Evolutionary conservation across 2,797 vertebrate species (phyloP), one percentile per base, ranked within the genome.

Genomic region (Chelon auratus): DNA sequence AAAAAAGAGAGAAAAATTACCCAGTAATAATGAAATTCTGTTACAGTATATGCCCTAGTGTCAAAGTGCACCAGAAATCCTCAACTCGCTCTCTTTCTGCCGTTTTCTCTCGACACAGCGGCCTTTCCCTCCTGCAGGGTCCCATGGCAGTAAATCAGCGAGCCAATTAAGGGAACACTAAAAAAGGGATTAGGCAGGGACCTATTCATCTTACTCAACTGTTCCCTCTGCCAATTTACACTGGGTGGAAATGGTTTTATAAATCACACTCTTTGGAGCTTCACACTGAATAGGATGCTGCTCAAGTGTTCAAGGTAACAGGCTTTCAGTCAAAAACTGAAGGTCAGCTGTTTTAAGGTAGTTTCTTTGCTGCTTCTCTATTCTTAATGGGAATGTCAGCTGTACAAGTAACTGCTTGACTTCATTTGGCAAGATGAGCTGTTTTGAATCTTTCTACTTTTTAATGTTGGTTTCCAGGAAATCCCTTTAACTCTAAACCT

Each of bases 81-180:
- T 57, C 37, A 36, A 11, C 26, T 58, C 26, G 37, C 15, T 20
- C 13, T 51, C 39, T 64, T 40, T 59, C 14, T 33, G 20, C 22
- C 9, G 58, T 54, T 10, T 56, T 73, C 50, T 48, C 43, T 48
- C 39, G 60, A 68, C 72, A 77, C 47, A 33, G 68, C 70, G 22
- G 36, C 73, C 79, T 77, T 68, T 53, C 47, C 72, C 73, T 78
- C 62, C 80, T 71, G 82, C 65, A 56, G 72, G 59, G 54, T 89
- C 76, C 81, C 63, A 45, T 60, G 67, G 83, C 60, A 81, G 75
- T 88, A 86, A 91, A 93, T 91, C 89, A 92, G 74, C 36, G 0
- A 85, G 85, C 87, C 91, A 92, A 94, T 94, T 93, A 93, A 91
- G 75, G 57, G 78, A 75, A 84, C 84, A 81, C 85, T 90, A 81